Evolutionary conservation across 2,113 vertebrate genomes (phyloP), one percentile per base, ranked within the genome.

Genomic region (Chlorocebus sabaeus): DNA sequence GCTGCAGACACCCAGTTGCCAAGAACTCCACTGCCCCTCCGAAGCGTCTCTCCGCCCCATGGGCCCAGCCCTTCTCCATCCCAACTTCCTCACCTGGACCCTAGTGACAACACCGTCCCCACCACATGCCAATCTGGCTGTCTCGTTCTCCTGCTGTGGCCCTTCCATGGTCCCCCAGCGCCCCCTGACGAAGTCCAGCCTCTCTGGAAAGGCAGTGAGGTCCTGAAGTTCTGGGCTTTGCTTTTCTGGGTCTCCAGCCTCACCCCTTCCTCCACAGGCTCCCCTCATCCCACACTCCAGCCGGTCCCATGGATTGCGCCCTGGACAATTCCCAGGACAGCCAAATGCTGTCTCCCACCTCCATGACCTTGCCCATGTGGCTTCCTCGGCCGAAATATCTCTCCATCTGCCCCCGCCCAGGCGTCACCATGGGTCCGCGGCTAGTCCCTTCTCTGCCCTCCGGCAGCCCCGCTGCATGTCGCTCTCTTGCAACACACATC

Each of bases 161-260:
- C 40, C 48, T 22, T n/a, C 16, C 0, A 8, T 0, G 2, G 38
- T 64, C 40, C 83, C 30, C 43, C 38, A 13, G 27, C 4, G 72
- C 10, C 23, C 55, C 57, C 48, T 13, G 10, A 3, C 0, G 1
- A 0, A 11, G 40, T 17, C 14, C 76, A 16, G 45, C 3, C 55
- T 52, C 73, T 43, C 22, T 23, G 57, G 64, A 85, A 30, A 43
- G 43, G 48, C 78, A 20, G 2, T 6, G 25, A 59, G 59, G 67
- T 25, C 73, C 16, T 1, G 22, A 67, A n/a, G 4, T 11, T 35
- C 93, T 52, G 81, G 30, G 55, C 30, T 30, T 38, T 61, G 57
- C 59, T n/a, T 61, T 23, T 1, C 2, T 5, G 40, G 43, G 52
- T 14, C 38, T 61, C 61, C 32, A 30, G 22, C 23, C 73, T 55